Evolutionary conservation across 2,888 invertebrate genomes (phyloP).

Genomic region (Pyralis farinalis): DNA sequence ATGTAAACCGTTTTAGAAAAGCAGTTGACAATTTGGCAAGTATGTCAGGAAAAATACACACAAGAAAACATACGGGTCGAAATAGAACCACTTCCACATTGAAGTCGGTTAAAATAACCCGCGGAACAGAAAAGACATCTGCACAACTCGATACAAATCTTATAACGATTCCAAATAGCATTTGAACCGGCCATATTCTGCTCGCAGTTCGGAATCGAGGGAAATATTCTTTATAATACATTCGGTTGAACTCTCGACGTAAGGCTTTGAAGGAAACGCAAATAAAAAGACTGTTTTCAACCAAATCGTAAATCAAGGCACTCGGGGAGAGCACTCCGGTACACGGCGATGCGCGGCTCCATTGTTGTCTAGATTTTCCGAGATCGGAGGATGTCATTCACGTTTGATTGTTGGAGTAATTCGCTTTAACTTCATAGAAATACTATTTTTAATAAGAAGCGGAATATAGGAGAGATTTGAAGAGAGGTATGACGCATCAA

Average conservation of each 20-base stretch:
- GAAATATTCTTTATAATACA: slow-evolving; percentile 23
- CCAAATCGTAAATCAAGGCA: slow-evolving; percentile 54
- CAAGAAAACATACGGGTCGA: too few species aligned
- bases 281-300: slow-evolving; percentile 37
- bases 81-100: too few species aligned
- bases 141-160: slow-evolving; percentile 4
- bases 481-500: too few species aligned
- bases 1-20: too few species aligned
- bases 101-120: too few species aligned
- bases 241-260: slow-evolving; percentile 30
- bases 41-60: too few species aligned
- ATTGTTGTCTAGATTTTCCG: not conserved
- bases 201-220: not conserved
- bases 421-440: too few species aligned
- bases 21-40: too few species aligned
- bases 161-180: slow-evolving; percentile 19
- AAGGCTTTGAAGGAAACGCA: slow-evolving; percentile 35
- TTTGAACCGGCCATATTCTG: slow-evolving; percentile 23
- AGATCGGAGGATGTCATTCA: too few species aligned
- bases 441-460: too few species aligned
- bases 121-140: not conserved
- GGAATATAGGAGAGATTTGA: too few species aligned
- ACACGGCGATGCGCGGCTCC: slow-evolving; percentile 4
- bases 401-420: too few species aligned
- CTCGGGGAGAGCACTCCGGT: slow-evolving; percentile 24